These are phyloP conservation scores for Antennarius striatus DNA, from an alignment of 2,113 vertebrate species.

Conservation along the genomic window DNA sequence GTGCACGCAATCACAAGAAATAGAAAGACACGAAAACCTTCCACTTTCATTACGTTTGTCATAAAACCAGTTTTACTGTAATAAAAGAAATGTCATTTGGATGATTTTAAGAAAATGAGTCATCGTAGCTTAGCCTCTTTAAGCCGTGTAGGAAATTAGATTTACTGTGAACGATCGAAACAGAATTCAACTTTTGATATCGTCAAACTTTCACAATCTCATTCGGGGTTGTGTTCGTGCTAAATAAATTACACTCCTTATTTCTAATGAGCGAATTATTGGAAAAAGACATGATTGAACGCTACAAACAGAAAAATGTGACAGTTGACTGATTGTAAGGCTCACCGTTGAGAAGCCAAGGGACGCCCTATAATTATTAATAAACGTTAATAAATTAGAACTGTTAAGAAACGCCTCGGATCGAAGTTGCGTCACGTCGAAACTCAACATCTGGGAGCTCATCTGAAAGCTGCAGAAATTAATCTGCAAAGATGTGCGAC, in stretches of 20 bases:
- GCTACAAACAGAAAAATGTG: background rate
- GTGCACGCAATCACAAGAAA: too few species aligned
- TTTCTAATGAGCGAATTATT: constrained; percentile 15
- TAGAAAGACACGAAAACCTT: too few species aligned
- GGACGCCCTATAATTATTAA: too few species aligned
- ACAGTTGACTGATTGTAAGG: background rate
- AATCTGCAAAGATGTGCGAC: too few species aligned
- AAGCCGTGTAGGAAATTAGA: constrained; percentile 52
- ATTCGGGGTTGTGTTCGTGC: constrained; percentile 9
- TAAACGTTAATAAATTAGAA: too few species aligned
- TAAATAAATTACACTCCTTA: constrained; percentile 1
- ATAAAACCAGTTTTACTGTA: constrained; percentile 19
- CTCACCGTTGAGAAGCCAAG: too few species aligned
- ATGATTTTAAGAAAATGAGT: constrained; percentile 48
- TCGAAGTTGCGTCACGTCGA: too few species aligned
- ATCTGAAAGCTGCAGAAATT: too few species aligned
- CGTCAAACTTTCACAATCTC: constrained; percentile 30
- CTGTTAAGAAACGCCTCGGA: too few species aligned
- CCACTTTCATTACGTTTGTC: constrained; percentile 16
- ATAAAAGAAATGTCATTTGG: constrained; percentile 34
- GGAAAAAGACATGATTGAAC: background rate
- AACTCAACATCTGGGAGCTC: too few species aligned
- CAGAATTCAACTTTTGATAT: constrained; percentile 54
- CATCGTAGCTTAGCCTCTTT: constrained; percentile 44
- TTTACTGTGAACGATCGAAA: constrained; percentile 61